Evolutionary conservation across 2,113 vertebrate genomes (phyloP), one percentile per base, ranked within the genome.

Genomic region (Chrysemys picta): DNA sequence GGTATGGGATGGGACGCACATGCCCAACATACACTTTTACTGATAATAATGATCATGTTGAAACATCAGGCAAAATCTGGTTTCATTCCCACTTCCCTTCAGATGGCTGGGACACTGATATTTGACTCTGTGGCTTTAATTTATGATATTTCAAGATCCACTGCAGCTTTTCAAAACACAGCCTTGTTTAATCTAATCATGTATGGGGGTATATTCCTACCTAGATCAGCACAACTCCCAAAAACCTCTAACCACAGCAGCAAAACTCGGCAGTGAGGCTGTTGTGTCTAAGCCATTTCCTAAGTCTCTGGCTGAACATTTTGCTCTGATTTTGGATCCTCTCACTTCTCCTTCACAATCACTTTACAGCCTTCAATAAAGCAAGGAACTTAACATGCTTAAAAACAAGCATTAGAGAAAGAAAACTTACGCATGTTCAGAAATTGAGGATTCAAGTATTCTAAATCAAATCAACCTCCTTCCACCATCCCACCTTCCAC

Each of bases 81-180:
- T 57, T 96, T 96, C 69, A 86, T 92, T 92, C 49, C 91, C 45
- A 88, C 35, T 85, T 91, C 75, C 82, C 13, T 65, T 91, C 85
- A 47, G 47, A 85, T 31, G 82, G 82, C 53, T 93, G 76, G 91
- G 57, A 85, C 45, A 45, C 9, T 65, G 80, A 50, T 89, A 95
- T 84, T 93, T 96, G 82, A 90, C 54, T 96, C 57, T 54, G 50
- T 21, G n/a, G 72, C 45, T 84, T 79, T 59, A 87, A 84, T 62
- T 79, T 93, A 53, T 1, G 50, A 50, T 56, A 54, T 84, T 97
- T 98, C n/a, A 12, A 65, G 80, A 72, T 85, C 82, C 11, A 13
- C 29, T 88, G 31, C 82, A 97, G 87, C 92, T 96, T 97, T 97
- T 94, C 88, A 97, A 97, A 98, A 96, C 91, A 93, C 3, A 80